Evolutionary conservation across 2,888 invertebrate species (phyloP).

Genomic region (Agrotis segetum): DNA sequence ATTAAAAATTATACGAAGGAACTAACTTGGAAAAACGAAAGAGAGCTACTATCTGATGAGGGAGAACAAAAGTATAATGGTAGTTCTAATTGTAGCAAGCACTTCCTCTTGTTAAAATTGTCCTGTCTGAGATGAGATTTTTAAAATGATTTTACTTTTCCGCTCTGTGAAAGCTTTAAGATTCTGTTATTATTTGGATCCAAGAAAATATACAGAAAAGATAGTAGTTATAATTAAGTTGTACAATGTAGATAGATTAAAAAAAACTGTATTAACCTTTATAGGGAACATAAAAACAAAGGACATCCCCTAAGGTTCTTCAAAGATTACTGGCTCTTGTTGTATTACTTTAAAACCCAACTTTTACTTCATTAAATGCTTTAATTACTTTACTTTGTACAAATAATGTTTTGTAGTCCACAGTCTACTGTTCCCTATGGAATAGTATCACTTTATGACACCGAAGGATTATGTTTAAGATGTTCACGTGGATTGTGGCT

Average conservation of each 20-base stretch:
- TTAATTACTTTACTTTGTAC: neutral
- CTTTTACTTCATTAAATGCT: neutral
- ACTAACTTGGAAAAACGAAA: slow-evolving; percentile 13
- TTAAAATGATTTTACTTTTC: neutral
- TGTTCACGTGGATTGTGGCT: slow-evolving; percentile 27
- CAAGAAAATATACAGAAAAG: neutral
- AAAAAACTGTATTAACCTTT: too few species aligned
- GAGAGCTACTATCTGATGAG: slow-evolving; percentile 5
- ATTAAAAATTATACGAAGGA: slow-evolving; percentile 55
- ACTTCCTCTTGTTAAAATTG: slow-evolving; percentile 11
- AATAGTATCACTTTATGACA: slow-evolving; percentile 29
- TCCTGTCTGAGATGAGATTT: slow-evolving; percentile 3
- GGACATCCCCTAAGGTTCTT: too few species aligned
- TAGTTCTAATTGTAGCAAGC: slow-evolving; percentile 19
- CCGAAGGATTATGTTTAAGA: slow-evolving; percentile 33
- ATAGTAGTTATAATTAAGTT: too few species aligned
- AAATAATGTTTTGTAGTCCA: neutral
- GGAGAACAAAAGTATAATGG: slow-evolving; percentile 23
- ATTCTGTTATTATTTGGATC: neutral
- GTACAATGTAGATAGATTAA: too few species aligned
- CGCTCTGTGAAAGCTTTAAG: neutral
- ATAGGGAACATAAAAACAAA: too few species aligned
- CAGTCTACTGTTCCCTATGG: slow-evolving; percentile 8
- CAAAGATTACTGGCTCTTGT: too few species aligned
- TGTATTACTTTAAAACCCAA: too few species aligned